Evolutionary conservation across 2,113 vertebrate species (phyloP), one percentile per base, ranked within the genome.

Genomic region (Elachura formosa): DNA sequence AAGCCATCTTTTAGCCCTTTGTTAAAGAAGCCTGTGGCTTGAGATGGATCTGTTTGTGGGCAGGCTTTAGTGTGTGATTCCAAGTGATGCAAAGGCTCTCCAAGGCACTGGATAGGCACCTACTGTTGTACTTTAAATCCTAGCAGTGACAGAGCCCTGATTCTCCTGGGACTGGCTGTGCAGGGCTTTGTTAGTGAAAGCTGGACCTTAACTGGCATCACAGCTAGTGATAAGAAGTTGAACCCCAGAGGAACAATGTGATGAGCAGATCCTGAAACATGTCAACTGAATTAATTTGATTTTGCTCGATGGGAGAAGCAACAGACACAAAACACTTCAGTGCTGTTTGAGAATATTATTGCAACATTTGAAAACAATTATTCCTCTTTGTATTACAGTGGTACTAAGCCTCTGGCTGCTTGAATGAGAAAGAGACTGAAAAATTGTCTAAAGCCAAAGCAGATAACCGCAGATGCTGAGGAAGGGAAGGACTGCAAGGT

Each of bases 1-100:
- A 92, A 92, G 59, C 67, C 76, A 89, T 93, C 91, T 87, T 95
- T 92, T 94, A 89, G 91, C 80, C 90, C 74, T 93, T 93, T 94
- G 87, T 95, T 92, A 52, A 69, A 78, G 93, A 67, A 84, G 83
- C 80, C 68, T 52, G 73, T 74, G 91, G 86, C 76, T 91, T 20
- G 64, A 55, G 89, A 80, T 51, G 76, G 64, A 86, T 74, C 89
- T 92, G 89, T 92, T 80, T 91, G 89, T 90, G 83, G 92, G 91
- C 93, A 94, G 86, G 75, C 80, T 93, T 88, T 75, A 43, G 82
- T 64, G 64, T 81, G 48, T 8, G 33, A 67, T 78, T 93, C 67
- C 94, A 75, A 64, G 31, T 26, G 64, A 54, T 49, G 74, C 86
- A 71, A 89, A 38, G 69, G 64, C 84, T 82, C 34, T 83, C 61